Conservation (phyloP, 2,888 invertebrate species). For the Spodoptera picta region DNA sequence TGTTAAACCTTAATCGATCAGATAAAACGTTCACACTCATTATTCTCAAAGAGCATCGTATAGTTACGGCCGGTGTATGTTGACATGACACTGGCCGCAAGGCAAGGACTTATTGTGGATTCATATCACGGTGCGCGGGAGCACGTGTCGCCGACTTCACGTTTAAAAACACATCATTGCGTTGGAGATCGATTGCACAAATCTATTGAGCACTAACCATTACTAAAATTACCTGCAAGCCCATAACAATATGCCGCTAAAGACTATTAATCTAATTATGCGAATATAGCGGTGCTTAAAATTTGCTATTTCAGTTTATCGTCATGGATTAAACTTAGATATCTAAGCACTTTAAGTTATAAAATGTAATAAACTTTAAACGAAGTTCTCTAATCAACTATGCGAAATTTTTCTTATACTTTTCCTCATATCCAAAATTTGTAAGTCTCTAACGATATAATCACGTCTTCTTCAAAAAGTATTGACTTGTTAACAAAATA, state of each 20-base stretch:
- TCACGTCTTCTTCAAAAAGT: too few relatives aligned
- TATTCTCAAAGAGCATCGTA: slow-evolving; percentile 47
- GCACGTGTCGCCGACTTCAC: slow-evolving; percentile 57
- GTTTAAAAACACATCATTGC: slow-evolving; percentile 59
- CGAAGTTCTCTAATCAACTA: too few relatives aligned
- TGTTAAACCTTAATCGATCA: slow-evolving; percentile 30
- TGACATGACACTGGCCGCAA: slow-evolving; percentile 68
- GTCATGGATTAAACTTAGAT: too few relatives aligned
- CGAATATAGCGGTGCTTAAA: slow-evolving; percentile 32
- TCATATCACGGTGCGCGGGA: slow-evolving; percentile 62
- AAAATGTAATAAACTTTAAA: too few relatives aligned
- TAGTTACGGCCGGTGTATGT: slow-evolving; percentile 42
- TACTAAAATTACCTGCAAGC: slow-evolving; percentile 45
- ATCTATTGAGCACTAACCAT: slow-evolving; percentile 33
- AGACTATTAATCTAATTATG: slow-evolving; percentile 28
- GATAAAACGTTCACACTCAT: slow-evolving; percentile 38
- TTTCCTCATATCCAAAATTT: too few relatives aligned
- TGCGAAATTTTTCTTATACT: too few relatives aligned
- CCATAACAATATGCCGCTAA: slow-evolving; percentile 21
- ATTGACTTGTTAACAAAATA: too few relatives aligned
- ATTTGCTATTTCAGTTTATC: slow-evolving; percentile 1
- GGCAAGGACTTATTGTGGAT: slow-evolving; percentile 71
- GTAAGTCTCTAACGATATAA: neutral
- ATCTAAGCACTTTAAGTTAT: too few relatives aligned
- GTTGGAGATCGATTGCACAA: slow-evolving; percentile 56